Evolutionary conservation across 2,113 vertebrate genomes (phyloP), one percentile per base, ranked within the genome.

Genomic region (Gracilinanus agilis): DNA sequence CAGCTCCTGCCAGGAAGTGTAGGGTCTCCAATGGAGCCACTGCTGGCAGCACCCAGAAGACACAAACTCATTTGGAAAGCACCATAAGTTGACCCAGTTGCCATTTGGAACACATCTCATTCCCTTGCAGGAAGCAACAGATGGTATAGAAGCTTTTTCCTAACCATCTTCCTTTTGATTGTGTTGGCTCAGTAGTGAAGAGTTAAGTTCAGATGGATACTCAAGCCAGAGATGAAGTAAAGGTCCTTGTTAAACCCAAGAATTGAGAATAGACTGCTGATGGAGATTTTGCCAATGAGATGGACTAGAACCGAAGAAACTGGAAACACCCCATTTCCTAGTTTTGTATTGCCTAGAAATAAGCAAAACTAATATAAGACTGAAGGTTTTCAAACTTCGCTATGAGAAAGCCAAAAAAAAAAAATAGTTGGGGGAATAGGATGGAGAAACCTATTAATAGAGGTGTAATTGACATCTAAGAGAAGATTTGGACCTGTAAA

Each of bases 101-200:
- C 95, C 93, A 40, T 95, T 93, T 90, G 91, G 61, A 95, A 44
- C 88, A 95, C 67, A 92, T 23, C 55, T 93, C 56, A 29, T 89
- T 95, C 96, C 90, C 92, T 53, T 89, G 53, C 92, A 83, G 91
- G 83, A 95, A 97, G 94, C 96, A 97, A 94, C 93, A 44, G 89
- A 61, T 91, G 93, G 25, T 12, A 27, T n/a, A 53, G 83, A 90
- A 29, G 23, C 54, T 94, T 92, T 91, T 67, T 3, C 49, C 54
- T 55, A 25, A 53, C 91, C n/a, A 24, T 8, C 29, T 88, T 4
- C 55, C 58, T 4, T 96, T 75, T 90, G n/a, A 16, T 29, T 13
- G 24, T 44, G 90, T 58, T 95, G 88, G 27, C 93, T 96, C 89
- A 83, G n/a, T 75, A 75, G 67, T 93, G n/a, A 90, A 75, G 53